Conservation (phyloP, 2,888 invertebrate species). For the Philhelius pedissequus region DNA sequence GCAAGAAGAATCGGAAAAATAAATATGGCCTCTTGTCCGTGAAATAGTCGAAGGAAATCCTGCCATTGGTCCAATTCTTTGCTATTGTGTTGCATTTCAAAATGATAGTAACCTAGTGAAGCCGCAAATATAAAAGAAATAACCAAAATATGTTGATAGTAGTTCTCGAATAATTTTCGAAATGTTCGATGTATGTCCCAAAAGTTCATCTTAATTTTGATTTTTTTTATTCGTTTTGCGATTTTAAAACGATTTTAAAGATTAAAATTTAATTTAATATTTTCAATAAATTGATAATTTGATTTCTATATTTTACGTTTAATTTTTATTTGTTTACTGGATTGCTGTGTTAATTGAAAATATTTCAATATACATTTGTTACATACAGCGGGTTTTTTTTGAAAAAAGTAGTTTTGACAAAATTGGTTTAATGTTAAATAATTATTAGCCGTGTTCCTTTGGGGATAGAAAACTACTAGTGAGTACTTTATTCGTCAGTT, state of each 20-base stretch:
- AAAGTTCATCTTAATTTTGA: constrained; percentile 38
- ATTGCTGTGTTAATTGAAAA: not conserved
- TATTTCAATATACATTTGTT: not conserved
- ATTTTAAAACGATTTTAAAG: no score
- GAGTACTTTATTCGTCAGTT: no score
- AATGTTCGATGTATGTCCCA: constrained; percentile 41
- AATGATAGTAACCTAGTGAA: constrained; percentile 72
- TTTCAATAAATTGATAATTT: not conserved
- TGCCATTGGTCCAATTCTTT: constrained; percentile 73
- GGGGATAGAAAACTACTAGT: no score
- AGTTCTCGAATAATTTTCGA: constrained; percentile 70
- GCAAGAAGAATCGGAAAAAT: constrained; percentile 70
- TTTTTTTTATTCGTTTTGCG: constrained; percentile 2
- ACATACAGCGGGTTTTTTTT: not conserved
- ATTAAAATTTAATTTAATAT: not conserved
- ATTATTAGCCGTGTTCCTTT: no score
- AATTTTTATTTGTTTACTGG: not conserved
- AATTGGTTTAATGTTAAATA: no score
- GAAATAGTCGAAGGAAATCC: constrained; percentile 55
- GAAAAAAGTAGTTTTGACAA: not conserved
- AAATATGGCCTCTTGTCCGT: constrained; percentile 70
- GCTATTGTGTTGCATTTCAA: constrained; percentile 71
- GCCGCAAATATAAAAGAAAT: constrained; percentile 69
- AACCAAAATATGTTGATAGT: constrained; percentile 72
- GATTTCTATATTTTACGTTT: not conserved